phyloP scores from a whole-genome alignment of 1,140 invertebrate genomes.

The Gonioctena quinquepunctata region DNA sequence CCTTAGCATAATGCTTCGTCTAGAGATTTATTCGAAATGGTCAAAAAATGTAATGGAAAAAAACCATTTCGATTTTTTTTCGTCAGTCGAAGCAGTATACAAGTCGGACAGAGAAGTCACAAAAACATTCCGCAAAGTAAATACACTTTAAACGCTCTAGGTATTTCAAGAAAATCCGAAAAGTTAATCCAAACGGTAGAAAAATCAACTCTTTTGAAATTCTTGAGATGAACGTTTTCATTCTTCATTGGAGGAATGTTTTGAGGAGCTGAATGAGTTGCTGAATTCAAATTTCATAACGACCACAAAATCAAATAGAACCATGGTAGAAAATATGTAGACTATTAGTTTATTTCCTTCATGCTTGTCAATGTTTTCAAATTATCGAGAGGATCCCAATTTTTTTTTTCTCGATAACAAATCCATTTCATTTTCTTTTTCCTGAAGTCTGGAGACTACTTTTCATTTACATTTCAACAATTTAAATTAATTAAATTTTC shows the following conservation, averaged over 20 bases:
- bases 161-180: background rate
- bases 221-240: background rate
- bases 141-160: background rate
- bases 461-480: too few relatives aligned
- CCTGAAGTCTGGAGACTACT: too few relatives aligned
- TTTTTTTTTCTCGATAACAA: too few relatives aligned
- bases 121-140: background rate
- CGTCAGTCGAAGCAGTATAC: background rate
- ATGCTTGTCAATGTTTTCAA: too few relatives aligned
- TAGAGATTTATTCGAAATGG: background rate
- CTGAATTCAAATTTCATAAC: background rate
- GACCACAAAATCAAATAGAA: background rate
- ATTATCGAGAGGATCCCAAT: too few relatives aligned
- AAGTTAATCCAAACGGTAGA: conserved; percentile 17
- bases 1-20: background rate
- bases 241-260: conserved; percentile 4
- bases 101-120: background rate
- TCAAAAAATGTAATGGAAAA: background rate
- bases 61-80: background rate
- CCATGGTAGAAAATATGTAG: too few relatives aligned
- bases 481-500: too few relatives aligned
- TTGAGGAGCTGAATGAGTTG: background rate
- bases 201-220: background rate
- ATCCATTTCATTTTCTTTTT: too few relatives aligned
- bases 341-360: too few relatives aligned